These are phyloP conservation scores for Gymnopithys bicolor DNA, from an alignment of 2,797 vertebrate genomes.

Conservation along the genomic window DNA sequence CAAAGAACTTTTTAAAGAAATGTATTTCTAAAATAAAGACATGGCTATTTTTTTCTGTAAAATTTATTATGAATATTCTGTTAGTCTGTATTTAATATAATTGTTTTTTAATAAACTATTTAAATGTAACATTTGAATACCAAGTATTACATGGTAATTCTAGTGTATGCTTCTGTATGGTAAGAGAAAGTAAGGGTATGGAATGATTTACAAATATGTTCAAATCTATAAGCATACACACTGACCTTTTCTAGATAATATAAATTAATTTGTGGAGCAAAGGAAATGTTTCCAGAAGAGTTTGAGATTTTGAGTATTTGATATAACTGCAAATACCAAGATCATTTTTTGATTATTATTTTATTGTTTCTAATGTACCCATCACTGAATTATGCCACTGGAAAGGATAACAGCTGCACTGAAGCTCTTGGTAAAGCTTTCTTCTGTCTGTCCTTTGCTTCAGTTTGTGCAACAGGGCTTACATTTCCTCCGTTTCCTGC, in stretches of 20 bases:
- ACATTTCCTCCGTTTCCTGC: background rate
- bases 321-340: background rate
- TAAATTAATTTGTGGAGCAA: background rate
- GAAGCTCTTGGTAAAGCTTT: slow-evolving; percentile 23
- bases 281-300: slow-evolving; percentile 7
- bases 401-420: slow-evolving; percentile 31
- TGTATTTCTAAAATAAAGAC: slow-evolving; percentile 63
- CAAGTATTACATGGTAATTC: slow-evolving; percentile 42
- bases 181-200: background rate
- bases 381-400: slow-evolving; percentile 46
- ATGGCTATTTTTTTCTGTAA: slow-evolving; percentile 65
- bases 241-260: background rate
- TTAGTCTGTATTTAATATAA: slow-evolving; percentile 86
- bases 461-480: slow-evolving; percentile 11
- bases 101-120: slow-evolving; percentile 83
- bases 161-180: background rate
- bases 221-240: background rate
- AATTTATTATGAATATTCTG: slow-evolving; percentile 62
- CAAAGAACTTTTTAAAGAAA: slow-evolving; percentile 59
- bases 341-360: background rate
- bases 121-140: slow-evolving; percentile 70
- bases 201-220: slow-evolving; percentile 1
- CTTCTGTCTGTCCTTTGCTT: background rate
- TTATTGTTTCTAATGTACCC: background rate
- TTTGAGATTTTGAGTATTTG: background rate